These are phyloP conservation scores for Piprites chloris DNA, from an alignment of 2,113 vertebrate species.

Conservation along the genomic window DNA sequence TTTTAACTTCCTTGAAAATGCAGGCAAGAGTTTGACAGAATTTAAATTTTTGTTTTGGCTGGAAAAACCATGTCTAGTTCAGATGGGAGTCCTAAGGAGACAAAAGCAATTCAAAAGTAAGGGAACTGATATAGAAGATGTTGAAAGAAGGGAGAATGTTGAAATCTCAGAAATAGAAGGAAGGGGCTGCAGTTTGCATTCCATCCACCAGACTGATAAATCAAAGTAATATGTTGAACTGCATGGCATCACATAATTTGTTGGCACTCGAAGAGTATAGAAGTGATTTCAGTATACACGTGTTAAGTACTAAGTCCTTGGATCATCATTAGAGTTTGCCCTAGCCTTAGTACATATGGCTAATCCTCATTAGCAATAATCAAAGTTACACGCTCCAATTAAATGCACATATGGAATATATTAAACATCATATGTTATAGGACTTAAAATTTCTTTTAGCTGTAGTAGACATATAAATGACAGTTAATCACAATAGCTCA, in stretches of 20 bases:
- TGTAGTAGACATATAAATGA: slow-evolving; percentile 23
- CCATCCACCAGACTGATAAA: neutral
- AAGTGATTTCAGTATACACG: slow-evolving; percentile 10
- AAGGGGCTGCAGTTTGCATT: neutral
- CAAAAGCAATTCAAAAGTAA: neutral
- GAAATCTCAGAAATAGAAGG: neutral
- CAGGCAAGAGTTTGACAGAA: neutral
- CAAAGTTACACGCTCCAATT: slow-evolving; percentile 53
- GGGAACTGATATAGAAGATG: neutral
- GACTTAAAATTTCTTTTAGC: slow-evolving; percentile 54
- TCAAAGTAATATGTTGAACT: neutral
- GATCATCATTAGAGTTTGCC: slow-evolving; percentile 21
- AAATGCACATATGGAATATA: slow-evolving; percentile 50
- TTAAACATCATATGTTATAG: slow-evolving; percentile 58
- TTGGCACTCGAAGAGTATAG: slow-evolving; percentile 7
- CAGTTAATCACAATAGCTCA: slow-evolving; percentile 39
- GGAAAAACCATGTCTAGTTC: neutral
- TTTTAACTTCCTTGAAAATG: neutral
- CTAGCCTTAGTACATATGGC: slow-evolving; percentile 21
- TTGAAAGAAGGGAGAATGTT: neutral
- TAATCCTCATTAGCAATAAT: slow-evolving; percentile 60
- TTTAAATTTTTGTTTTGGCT: neutral
- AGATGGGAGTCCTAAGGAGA: neutral
- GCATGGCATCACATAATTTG: neutral
- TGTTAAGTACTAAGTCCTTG: slow-evolving; percentile 33